Base-by-base conservation (phyloP, 2,113 vertebrate species). In the Apeltes quadracus region DNA sequence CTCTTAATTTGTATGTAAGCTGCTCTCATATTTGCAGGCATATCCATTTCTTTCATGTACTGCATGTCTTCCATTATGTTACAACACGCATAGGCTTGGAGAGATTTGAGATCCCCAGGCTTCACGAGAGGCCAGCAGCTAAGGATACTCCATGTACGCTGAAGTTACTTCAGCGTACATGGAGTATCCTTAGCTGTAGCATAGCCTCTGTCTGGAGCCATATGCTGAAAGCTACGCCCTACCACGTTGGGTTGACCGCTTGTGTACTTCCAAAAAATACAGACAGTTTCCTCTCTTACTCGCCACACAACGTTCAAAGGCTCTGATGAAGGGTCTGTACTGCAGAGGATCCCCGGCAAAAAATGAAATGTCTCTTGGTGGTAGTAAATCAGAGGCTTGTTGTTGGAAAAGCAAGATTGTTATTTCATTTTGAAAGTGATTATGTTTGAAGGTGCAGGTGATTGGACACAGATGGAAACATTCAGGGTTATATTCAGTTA, bases 371-470 rank as follows among this genome's bases (percentile, higher is more conserved):
- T 23, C 57, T 61, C 36, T 61, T 41, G 13, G n/a, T 61, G 57
- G 29, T 34, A 56, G 22, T 15, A 16, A 25, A 36, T 58, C 5
- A 58, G 32, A 58, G 11, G 32, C 12, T 29, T 61, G 56, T 23
- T 59, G 55, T 29, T 57, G 36, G 16, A 70, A 23, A 25, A 70
- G 43, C 23, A 46, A 20, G 34, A 18, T 44, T 44, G 66, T 22
- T 46, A 48, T 69, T 15, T 57, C 25, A 57, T 69, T 69, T 56
- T 48, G 41, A n/a, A n/a, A n/a, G n/a, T n/a, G n/a, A n/a, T n/a
- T n/a, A n/a, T n/a, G n/a, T n/a, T n/a, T n/a, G n/a, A n/a, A n/a
- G n/a, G n/a, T n/a, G n/a, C n/a, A n/a, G n/a, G n/a, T n/a, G n/a
- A n/a, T n/a, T n/a, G n/a, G n/a, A n/a, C n/a, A n/a, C n/a, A n/a